phyloP scores from a whole-genome alignment of 1,140 invertebrate genomes.

The Diprion similis region DNA sequence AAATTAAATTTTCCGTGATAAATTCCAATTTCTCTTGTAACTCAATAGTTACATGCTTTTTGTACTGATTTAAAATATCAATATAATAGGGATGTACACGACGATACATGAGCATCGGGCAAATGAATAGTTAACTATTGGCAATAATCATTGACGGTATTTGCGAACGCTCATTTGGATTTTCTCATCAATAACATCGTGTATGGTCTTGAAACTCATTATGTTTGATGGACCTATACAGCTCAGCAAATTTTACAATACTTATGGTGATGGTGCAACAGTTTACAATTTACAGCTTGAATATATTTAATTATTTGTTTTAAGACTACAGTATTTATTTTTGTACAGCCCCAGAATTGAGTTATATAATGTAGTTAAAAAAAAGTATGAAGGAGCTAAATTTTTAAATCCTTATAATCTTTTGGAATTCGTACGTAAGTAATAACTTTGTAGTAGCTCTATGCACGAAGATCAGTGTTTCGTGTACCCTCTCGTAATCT shows the following conservation, averaged over 20 bases:
- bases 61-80: neutral
- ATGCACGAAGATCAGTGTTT: neutral
- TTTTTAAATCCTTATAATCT: neutral
- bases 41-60: neutral
- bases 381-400: neutral
- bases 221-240: conserved; percentile 19
- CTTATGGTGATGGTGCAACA: conserved; percentile 49
- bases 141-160: neutral
- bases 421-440: neutral
- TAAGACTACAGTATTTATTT: conserved; percentile 57
- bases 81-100: neutral
- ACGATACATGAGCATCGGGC: neutral
- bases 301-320: conserved; percentile 49
- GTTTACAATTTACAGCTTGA: conserved; percentile 46
- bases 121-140: neutral
- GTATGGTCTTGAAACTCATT: conserved; percentile 10
- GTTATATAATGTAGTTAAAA: neutral
- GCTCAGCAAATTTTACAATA: conserved; percentile 25
- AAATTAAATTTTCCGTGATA: neutral
- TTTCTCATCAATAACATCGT: neutral
- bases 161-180: neutral
- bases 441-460: neutral
- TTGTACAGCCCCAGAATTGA: conserved; percentile 52
- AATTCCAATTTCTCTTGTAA: too few relatives aligned
- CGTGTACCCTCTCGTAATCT: neutral